Conservation (phyloP, 2,113 vertebrate species). For the Bubalus kerabau region DNA sequence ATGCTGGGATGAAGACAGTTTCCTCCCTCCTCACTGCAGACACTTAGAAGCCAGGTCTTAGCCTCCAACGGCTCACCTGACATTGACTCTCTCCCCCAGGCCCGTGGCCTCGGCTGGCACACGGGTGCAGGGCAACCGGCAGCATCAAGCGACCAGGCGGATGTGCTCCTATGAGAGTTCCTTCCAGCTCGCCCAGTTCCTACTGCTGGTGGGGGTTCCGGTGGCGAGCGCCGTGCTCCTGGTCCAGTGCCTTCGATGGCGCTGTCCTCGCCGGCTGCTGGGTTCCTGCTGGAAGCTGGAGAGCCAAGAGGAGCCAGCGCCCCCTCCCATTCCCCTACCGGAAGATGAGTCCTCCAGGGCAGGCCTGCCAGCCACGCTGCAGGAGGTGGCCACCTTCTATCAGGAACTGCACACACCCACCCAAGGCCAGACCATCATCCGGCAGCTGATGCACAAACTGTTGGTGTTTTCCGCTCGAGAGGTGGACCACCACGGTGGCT, state of each 20-base stretch:
- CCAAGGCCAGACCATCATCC: conserved; percentile 40
- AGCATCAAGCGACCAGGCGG: not conserved
- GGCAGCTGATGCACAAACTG: conserved; percentile 66
- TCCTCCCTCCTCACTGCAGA: not conserved
- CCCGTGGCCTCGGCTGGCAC: not conserved
- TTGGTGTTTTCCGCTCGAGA: conserved; percentile 61
- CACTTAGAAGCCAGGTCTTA: not conserved
- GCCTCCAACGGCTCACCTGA: not conserved
- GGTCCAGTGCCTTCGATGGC: conserved; percentile 59
- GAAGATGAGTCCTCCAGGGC: conserved; percentile 2
- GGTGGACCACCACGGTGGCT: conserved; percentile 53
- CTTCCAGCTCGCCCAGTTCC: conserved; percentile 31
- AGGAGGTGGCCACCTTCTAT: conserved; percentile 61
- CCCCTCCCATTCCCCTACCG: not conserved
- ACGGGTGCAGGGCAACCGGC: not conserved
- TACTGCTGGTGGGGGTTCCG: conserved; percentile 56
- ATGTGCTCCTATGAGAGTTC: conserved; percentile 55
- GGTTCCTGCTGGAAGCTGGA: not conserved
- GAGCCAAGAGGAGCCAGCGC: not conserved
- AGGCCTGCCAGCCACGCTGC: not conserved
- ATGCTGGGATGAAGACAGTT: not conserved
- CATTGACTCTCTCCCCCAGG: not conserved
- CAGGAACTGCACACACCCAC: conserved; percentile 65
- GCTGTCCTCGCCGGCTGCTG: conserved; percentile 16
- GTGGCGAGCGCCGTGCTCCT: conserved; percentile 53